These are phyloP conservation scores for Sylvilagus floridanus DNA, from an alignment of 2,797 vertebrate species.

Conservation along the genomic window DNA sequence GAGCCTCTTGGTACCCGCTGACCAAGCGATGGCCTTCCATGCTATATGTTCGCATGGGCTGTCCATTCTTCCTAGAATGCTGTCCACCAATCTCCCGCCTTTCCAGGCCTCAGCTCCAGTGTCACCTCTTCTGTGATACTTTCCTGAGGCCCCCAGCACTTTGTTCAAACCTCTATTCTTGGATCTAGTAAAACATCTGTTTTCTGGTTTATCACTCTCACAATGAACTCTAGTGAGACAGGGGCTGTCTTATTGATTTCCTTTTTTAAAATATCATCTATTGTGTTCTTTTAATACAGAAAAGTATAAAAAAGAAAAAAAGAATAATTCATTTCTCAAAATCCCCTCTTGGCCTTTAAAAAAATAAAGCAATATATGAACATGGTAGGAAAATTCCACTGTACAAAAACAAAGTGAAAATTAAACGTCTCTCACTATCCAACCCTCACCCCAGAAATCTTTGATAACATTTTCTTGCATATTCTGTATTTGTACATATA, in stretches of 20 bases:
- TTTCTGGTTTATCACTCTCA: conserved; percentile 58
- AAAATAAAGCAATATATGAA: conserved; percentile 60
- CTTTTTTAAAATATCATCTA: conserved; percentile 68
- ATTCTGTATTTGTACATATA: not conserved
- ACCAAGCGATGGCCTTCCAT: not conserved
- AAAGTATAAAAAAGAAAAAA: conserved; percentile 51
- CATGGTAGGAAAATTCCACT: conserved; percentile 59
- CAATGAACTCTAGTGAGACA: conserved; percentile 61
- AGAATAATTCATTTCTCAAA: conserved; percentile 50
- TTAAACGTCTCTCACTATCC: conserved; percentile 10
- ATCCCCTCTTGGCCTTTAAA: conserved; percentile 64
- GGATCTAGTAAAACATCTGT: conserved; percentile 57
- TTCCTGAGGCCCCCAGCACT: conserved; percentile 1
- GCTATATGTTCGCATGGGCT: not conserved
- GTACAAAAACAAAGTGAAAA: conserved; percentile 63
- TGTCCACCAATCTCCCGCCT: conserved; percentile 24
- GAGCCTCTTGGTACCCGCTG: not conserved
- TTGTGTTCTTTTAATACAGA: conserved; percentile 71
- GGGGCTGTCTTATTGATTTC: conserved; percentile 62
- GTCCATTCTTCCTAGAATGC: conserved; percentile 26
- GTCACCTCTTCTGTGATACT: conserved; percentile 24
- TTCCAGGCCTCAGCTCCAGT: conserved; percentile 43
- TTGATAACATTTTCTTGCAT: conserved; percentile 40
- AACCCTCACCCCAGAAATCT: conserved; percentile 7
- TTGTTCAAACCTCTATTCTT: conserved; percentile 61